Evolutionary conservation across 2,888 invertebrate species (phyloP), one percentile per base, ranked within the genome.

Genomic region (Drosophila engyochracea): DNA sequence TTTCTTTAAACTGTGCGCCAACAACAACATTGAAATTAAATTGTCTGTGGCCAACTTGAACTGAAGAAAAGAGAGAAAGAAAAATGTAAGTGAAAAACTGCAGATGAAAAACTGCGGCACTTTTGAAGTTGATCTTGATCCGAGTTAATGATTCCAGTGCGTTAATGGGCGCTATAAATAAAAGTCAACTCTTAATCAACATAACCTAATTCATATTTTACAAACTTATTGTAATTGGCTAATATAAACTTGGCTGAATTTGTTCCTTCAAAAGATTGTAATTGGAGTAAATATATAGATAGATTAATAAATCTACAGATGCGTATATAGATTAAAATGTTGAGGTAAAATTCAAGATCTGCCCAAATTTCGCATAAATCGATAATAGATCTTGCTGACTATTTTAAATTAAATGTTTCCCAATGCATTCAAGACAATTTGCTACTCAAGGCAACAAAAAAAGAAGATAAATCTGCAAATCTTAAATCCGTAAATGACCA

Each of bases 21-120:
- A 71, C 19, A 25, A 39, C 86, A 89, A 85, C 90, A 90, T 85
- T 88, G 90, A 90, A 85, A 90, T 85, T 83, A 85, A 87, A 87
- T 81, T 85, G 90, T 84, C 88, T 87, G 91, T 82, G 71, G 61
- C 76, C 54, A 53, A 22, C 22, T 16, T 9, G 16, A 25, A 9
- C 16, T 16, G 25, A 25, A 47, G 47, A 25, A 47, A 25, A 25
- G 47, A 47, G 16, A 16, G 14, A 16, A 25, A 35, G 41, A 35
- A 52, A 57, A 63, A 73, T 52, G 49, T 49, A 19, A 31, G 39
- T 33, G 41, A 35, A 53, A 55, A 79, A 22, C 28, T n/a, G 25
- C 54, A 37, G 49, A 55, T 22, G 72, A 67, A 67, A 81, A 81
- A 67, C 25, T 58, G 71, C 64, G 77, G 37, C 62, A 74, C 57